These are phyloP conservation scores for Pteronura brasiliensis DNA, from an alignment of 2,113 vertebrate genomes.

Conservation along the genomic window DNA sequence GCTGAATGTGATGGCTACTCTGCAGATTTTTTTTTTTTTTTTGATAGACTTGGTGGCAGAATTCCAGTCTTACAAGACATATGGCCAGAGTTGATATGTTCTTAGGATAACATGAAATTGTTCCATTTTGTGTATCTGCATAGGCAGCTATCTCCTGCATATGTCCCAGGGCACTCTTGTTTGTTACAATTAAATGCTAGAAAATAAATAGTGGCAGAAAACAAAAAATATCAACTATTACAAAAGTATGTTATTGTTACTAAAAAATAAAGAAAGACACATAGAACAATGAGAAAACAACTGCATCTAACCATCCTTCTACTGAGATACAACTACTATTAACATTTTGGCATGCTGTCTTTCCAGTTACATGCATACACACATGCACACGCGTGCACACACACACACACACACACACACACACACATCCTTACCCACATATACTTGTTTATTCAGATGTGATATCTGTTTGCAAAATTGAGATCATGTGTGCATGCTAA, in stretches of 20 bases:
- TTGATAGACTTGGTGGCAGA: slow-evolving; percentile 2
- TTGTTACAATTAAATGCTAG: neutral
- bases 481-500: neutral
- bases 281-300: neutral
- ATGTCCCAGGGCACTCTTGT: neutral
- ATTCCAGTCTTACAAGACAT: slow-evolving; percentile 53
- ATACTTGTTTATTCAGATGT: neutral
- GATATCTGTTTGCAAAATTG: neutral
- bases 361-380: neutral
- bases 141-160: neutral
- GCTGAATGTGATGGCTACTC: slow-evolving; percentile 11
- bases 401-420: neutral
- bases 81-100: slow-evolving; percentile 2
- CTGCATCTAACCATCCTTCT: neutral
- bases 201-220: neutral
- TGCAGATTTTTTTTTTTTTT: neutral
- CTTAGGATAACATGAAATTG: neutral
- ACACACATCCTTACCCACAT: neutral
- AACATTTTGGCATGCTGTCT: neutral
- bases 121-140: neutral
- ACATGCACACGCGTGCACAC: neutral
- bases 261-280: neutral
- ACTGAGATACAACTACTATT: neutral
- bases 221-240: neutral
- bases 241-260: neutral